Conservation (phyloP, 2,888 invertebrate species). For the Buathra laborator region DNA sequence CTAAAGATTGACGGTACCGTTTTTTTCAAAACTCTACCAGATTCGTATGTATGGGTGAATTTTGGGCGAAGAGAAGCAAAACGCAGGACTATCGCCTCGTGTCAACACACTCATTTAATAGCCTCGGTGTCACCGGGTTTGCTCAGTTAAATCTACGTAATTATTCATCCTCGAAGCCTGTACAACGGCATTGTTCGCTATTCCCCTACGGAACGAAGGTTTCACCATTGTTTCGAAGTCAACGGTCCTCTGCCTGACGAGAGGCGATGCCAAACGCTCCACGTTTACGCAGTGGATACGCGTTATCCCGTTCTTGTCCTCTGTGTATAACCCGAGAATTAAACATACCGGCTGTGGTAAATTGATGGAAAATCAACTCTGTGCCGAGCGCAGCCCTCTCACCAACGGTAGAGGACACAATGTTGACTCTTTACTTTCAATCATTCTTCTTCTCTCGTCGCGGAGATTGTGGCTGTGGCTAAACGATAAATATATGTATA, state of each 20-base stretch:
- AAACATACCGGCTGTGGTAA: background rate
- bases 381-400: background rate
- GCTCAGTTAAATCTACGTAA: conserved; percentile 71
- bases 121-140: conserved; percentile 28
- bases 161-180: conserved; percentile 70
- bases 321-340: background rate
- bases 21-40: too few species aligned
- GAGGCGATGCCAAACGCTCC: conserved; percentile 48
- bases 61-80: background rate
- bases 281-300: conserved; percentile 28
- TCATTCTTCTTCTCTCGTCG: background rate
- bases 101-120: conserved; percentile 70
- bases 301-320: conserved; percentile 9
- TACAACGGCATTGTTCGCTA: conserved; percentile 67
- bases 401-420: background rate
- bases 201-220: conserved; percentile 53
- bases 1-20: too few species aligned
- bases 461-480: background rate
- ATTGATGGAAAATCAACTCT: conserved; percentile 9
- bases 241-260: background rate
- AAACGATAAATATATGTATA: background rate
- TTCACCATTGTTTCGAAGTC: conserved; percentile 66
- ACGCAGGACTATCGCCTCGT: conserved; percentile 54
- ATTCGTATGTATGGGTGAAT: too few species aligned
- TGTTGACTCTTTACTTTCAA: background rate